phyloP scores from a whole-genome alignment of 2,888 invertebrate species.

The Dasysyrphus tricinctus region DNA sequence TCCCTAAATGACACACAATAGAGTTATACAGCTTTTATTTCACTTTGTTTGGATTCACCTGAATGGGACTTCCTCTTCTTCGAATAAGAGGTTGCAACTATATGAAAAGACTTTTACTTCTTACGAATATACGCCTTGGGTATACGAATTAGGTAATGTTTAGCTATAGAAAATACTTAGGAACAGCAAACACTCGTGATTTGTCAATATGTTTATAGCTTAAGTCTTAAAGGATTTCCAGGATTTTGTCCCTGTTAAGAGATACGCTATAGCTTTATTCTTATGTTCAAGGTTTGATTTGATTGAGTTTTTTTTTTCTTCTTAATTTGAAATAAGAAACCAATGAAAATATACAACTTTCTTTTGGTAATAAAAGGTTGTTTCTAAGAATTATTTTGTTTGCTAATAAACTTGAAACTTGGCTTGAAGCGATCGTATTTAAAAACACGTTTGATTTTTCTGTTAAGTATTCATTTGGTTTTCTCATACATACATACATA shows the following conservation, averaged over 20 bases:
- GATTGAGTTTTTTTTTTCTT: background rate
- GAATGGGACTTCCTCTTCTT: conserved; percentile 42
- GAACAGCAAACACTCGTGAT: background rate
- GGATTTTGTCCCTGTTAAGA: conserved; percentile 2
- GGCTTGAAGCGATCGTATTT: background rate
- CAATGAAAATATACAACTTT: background rate
- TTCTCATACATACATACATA: too few relatives aligned
- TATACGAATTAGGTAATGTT: conserved; percentile 21
- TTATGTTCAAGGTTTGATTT: background rate
- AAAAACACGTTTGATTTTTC: too few relatives aligned
- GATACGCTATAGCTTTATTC: background rate
- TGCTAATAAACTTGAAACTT: background rate
- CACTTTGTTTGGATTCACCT: conserved; percentile 47
- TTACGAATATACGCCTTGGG: conserved; percentile 7
- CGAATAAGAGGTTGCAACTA: conserved; percentile 17
- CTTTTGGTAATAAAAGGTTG: background rate
- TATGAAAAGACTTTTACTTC: conserved; percentile 9
- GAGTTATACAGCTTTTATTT: conserved; percentile 57
- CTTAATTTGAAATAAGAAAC: background rate
- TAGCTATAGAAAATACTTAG: background rate
- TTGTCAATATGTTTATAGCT: conserved; percentile 15
- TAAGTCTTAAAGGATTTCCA: conserved; percentile 24
- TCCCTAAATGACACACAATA: conserved; percentile 49
- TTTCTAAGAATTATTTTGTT: background rate
- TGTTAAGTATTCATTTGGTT: too few relatives aligned